These are phyloP conservation scores for Macropodus opercularis DNA, from an alignment of 2,797 vertebrate species.

Conservation along the genomic window DNA sequence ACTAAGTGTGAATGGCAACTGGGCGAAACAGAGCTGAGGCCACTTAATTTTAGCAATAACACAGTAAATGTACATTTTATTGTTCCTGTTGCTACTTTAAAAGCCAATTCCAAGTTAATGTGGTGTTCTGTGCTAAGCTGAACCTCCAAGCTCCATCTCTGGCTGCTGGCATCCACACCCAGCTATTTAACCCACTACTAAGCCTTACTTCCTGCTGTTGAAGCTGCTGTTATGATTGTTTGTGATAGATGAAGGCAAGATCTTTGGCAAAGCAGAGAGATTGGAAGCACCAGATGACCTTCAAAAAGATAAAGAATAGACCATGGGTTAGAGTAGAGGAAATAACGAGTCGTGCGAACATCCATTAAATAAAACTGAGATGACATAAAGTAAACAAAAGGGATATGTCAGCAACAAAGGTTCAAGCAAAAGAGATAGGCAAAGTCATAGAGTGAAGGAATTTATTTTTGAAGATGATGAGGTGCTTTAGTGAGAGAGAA, in stretches of 20 bases:
- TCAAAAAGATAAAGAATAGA: slow-evolving; percentile 94
- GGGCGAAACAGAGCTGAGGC: not conserved
- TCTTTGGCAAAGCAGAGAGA: slow-evolving; percentile 99
- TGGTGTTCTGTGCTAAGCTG: slow-evolving; percentile 1
- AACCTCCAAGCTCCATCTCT: slow-evolving; percentile 50
- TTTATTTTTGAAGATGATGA: slow-evolving; percentile 44
- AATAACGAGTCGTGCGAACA: slow-evolving; percentile 49
- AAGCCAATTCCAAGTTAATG: slow-evolving; percentile 10
- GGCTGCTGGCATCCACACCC: slow-evolving; percentile 55
- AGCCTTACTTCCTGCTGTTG: slow-evolving; percentile 99
- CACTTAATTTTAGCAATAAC: not conserved
- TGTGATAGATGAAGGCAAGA: slow-evolving; percentile 98
- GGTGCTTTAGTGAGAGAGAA: slow-evolving; percentile 30
- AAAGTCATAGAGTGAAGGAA: slow-evolving; percentile 26
- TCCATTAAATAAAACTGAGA: slow-evolving; percentile 62
- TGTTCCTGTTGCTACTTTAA: not conserved
- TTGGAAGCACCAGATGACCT: slow-evolving; percentile 98
- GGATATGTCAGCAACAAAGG: slow-evolving; percentile 66
- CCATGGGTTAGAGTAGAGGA: slow-evolving; percentile 84
- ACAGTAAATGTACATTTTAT: not conserved
- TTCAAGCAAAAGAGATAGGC: slow-evolving; percentile 55
- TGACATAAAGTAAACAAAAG: slow-evolving; percentile 55
- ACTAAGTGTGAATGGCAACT: not conserved
- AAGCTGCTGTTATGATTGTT: slow-evolving; percentile 99
- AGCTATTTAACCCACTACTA: slow-evolving; percentile 61